phyloP scores from a whole-genome alignment of 1,140 invertebrate genomes.

The Euura lappo region DNA sequence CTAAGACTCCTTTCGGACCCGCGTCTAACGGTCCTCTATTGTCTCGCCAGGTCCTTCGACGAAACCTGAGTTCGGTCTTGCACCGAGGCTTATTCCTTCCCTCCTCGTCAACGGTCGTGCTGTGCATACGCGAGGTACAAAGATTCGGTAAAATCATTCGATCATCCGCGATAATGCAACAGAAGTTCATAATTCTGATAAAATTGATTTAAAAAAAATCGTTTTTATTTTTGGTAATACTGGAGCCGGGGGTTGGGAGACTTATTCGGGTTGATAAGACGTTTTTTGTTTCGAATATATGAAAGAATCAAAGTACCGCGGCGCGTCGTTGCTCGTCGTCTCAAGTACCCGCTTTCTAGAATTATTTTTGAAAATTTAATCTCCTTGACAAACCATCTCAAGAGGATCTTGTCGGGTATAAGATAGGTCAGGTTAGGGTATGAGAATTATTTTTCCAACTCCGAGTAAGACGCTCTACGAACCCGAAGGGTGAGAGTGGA shows the following conservation, averaged over 20 bases:
- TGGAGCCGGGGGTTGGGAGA: too few relatives aligned
- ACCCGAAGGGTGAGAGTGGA: too few relatives aligned
- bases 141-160: not conserved
- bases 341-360: not conserved
- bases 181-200: too few relatives aligned
- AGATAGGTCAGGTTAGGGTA: not conserved
- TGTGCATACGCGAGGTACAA: not conserved
- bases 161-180: too few relatives aligned
- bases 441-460: conserved; percentile 1
- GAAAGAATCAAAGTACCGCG: too few relatives aligned
- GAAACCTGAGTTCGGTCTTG: not conserved
- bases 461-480: not conserved
- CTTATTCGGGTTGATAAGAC: too few relatives aligned
- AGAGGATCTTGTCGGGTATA: not conserved
- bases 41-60: conserved; percentile 3
- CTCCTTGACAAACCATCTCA: not conserved
- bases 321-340: not conserved
- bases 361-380: not conserved
- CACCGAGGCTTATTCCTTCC: too few relatives aligned
- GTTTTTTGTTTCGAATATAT: too few relatives aligned
- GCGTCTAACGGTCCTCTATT: conserved; percentile 4
- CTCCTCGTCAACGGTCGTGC: not conserved
- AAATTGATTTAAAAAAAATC: too few relatives aligned
- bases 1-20: not conserved
- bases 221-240: too few relatives aligned